Base-by-base conservation (phyloP, 1,140 invertebrate species). In the Ectropis grisescens region DNA sequence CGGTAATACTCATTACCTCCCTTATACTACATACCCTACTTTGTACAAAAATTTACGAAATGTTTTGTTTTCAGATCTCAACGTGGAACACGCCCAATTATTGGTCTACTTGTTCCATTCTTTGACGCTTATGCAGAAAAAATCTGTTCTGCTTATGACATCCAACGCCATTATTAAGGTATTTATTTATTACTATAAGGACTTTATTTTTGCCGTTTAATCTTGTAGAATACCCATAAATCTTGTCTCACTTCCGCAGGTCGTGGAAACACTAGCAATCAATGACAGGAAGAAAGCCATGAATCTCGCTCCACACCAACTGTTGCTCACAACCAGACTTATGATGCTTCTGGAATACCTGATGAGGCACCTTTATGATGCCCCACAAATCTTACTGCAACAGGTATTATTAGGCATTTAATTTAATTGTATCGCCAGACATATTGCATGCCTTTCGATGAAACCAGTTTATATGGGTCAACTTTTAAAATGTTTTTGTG, bases 71-170 rank as follows among this genome's bases (percentile, higher is more conserved):
- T 25, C 81, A 91, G 95, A 97, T 85, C 82, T 98, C 19, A 98
- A 98, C 79, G 94, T 98, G 6, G 97, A 98, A 71, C 96, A 98
- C 80, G 91, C 95, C 0, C 96, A 98, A 66, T 82, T 98, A 6
- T 79, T 98, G 41, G 84, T 98, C 0, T 97, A 98, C 67, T 82
- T 98, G 1, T 98, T 98, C 67, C 96, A 98, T 74, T 94, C 94
- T 2, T 74, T 98, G 13, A 96, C 94, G 56, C 81, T 98, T 13
- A 97, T 97, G 93, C 94, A 98, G 75, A 98, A 98, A 72, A 98
- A 98, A 78, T 91, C 91, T 2, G 92, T 98, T 0, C 79, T 98
- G n/a, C 82, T 97, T 6, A 82, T 92, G 39, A 89, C 90, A 8
- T 90, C 91, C 3, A 83, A 83, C 47, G 78, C 79, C 19, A 82